phyloP scores from a whole-genome alignment of 2,888 invertebrate genomes.

The Folsomia candida region DNA sequence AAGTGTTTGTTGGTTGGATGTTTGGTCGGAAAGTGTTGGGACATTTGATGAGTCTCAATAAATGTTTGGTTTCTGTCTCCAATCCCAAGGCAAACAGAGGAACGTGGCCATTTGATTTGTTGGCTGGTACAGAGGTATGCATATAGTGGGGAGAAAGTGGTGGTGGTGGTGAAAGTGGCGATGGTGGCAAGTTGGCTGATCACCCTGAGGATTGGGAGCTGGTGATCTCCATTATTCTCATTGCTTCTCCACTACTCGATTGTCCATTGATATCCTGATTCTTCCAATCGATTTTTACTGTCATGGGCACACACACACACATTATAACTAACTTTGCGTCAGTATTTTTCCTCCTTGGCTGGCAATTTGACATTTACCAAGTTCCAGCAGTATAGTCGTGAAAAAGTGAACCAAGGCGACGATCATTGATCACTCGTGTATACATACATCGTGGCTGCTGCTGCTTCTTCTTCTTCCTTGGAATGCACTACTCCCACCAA shows the following conservation, averaged over 20 bases:
- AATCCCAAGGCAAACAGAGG: not conserved
- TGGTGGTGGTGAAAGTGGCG: no score
- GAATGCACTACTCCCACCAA: no score
- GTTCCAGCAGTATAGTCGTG: not conserved
- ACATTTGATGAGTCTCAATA: not conserved
- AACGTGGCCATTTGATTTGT: not conserved
- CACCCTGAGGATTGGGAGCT: not conserved
- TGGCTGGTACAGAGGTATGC: not conserved
- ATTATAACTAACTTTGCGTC: not conserved
- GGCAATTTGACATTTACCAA: not conserved
- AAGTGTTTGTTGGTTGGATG: no score
- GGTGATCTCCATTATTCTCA: not conserved
- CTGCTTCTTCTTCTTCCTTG: not conserved
- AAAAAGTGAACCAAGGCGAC: not conserved
- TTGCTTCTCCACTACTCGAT: not conserved
- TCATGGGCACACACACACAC: not conserved
- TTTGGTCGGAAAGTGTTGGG: no score
- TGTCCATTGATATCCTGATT: not conserved
- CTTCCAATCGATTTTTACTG: not conserved
- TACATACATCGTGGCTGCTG: no score
- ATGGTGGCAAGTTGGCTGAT: no score
- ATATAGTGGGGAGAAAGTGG: no score
- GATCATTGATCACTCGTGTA: not conserved
- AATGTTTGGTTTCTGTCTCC: not conserved
- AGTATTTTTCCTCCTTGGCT: not conserved